Conservation (phyloP, 2,888 invertebrate species). For the Plagodis pulveraria region DNA sequence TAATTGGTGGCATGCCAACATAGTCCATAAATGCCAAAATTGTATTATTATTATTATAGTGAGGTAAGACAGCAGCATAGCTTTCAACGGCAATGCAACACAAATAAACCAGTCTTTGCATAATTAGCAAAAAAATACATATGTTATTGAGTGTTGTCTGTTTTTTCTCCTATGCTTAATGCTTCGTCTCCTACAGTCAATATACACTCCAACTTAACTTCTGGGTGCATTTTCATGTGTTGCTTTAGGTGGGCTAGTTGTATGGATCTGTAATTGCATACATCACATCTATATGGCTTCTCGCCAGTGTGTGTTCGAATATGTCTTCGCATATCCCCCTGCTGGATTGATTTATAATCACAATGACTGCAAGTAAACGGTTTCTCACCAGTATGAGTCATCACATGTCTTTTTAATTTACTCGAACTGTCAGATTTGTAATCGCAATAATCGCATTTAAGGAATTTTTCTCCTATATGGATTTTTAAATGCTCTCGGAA, state of each 20-base stretch:
- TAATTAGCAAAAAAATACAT: no score
- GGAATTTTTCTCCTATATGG: conserved; percentile 16
- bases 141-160: no score
- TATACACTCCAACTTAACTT: conserved; percentile 16
- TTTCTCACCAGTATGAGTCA: conserved; percentile 21
- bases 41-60: no score
- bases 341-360: conserved; percentile 13
- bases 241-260: conserved; percentile 16
- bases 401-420: conserved; percentile 14
- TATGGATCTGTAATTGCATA: conserved; percentile 20
- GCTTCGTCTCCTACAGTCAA: conserved; percentile 16
- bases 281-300: conserved; percentile 12
- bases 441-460: conserved; percentile 8
- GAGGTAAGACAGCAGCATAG: no score
- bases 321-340: conserved; percentile 14
- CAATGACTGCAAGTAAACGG: conserved; percentile 14
- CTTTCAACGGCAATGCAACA: no score
- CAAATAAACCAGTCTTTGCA: no score
- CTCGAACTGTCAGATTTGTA: conserved; percentile 7
- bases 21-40: no score
- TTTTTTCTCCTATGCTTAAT: no score
- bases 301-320: conserved; percentile 17
- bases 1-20: no score
- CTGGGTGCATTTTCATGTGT: conserved; percentile 15
- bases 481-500: conserved; percentile 16